phyloP scores from a whole-genome alignment of 2,888 invertebrate genomes.

The Crossocerus cetratus region DNA sequence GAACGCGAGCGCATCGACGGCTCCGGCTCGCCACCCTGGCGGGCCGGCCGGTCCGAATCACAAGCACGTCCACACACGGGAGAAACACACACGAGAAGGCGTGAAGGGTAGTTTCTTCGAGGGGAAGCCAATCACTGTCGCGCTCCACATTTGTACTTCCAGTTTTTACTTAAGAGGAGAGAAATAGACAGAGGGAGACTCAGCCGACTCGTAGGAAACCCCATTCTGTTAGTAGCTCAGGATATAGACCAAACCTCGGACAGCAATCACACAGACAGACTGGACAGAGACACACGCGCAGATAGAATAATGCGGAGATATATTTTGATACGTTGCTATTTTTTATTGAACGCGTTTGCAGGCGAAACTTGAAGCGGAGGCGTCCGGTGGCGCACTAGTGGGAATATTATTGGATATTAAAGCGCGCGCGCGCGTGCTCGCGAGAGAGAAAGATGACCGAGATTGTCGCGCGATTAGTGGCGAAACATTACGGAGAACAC shows the following conservation, averaged over 20 bases:
- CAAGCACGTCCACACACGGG: constrained; percentile 54
- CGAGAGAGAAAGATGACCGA: too few species aligned
- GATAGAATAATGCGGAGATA: constrained; percentile 65
- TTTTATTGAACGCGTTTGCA: constrained; percentile 60
- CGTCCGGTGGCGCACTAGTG: too few species aligned
- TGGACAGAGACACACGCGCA: constrained; percentile 2
- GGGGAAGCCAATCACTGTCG: constrained; percentile 31
- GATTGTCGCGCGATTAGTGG: constrained; percentile 48
- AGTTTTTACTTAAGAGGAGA: constrained; percentile 51
- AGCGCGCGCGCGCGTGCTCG: too few species aligned
- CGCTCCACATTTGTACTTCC: constrained; percentile 62
- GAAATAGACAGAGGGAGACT: constrained; percentile 39
- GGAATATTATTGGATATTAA: too few species aligned
- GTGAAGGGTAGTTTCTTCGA: too few species aligned
- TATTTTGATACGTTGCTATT: constrained; percentile 73
- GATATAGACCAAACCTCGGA: constrained; percentile 68
- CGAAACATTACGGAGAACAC: constrained; percentile 38
- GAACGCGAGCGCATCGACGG: too few species aligned
- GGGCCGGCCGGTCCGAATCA: too few species aligned
- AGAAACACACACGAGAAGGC: too few species aligned
- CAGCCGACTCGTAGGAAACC: constrained; percentile 47
- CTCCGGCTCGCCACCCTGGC: too few species aligned
- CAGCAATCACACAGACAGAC: too few species aligned
- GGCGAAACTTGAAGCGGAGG: constrained; percentile 31
- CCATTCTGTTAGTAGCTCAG: constrained; percentile 68